A percentile compares a stretch with the other conserved stretches of the same genome.
phyloP scores from a whole-genome alignment of 2,113 vertebrate species.

The Syngnathoides biaculeatus region DNA sequence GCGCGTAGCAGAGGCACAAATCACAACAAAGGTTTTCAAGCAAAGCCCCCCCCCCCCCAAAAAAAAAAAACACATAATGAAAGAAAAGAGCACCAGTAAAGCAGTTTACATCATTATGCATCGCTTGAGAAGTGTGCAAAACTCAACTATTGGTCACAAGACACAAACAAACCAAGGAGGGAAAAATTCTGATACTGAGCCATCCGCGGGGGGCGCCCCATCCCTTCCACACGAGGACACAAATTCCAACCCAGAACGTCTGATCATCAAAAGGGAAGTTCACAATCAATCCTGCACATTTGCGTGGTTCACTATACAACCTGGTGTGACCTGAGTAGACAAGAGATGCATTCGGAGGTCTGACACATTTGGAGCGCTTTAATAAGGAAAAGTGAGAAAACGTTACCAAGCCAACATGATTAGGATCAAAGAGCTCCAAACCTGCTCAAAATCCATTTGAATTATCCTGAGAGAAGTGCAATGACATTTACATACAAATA shows the following conservation, averaged over 20 bases:
- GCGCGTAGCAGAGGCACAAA: slow-evolving; percentile 53
- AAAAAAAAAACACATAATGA: slow-evolving; percentile 26
- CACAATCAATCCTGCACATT: slow-evolving; percentile 16
- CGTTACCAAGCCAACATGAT: too few species aligned
- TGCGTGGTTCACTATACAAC: background rate
- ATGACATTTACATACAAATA: too few species aligned
- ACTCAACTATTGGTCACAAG: slow-evolving; percentile 23
- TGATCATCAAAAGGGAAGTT: slow-evolving; percentile 19
- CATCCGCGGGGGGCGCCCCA: slow-evolving; percentile 37
- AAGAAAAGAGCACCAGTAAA: slow-evolving; percentile 31
- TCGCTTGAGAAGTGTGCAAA: slow-evolving; percentile 40
- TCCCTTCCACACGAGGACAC: slow-evolving; percentile 57
- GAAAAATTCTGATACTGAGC: slow-evolving; percentile 34
- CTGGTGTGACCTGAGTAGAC: too few species aligned
- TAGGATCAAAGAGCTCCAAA: too few species aligned
- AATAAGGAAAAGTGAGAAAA: too few species aligned
- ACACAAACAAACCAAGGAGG: slow-evolving; percentile 16
- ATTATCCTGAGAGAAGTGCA: too few species aligned
- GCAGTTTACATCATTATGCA: slow-evolving; percentile 43
- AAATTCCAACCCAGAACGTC: slow-evolving; percentile 27
- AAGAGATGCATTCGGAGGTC: too few species aligned
- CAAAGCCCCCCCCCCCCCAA: too few species aligned
- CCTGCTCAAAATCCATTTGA: too few species aligned
- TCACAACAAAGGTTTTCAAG: slow-evolving; percentile 56
- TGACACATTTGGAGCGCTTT: too few species aligned